These are phyloP conservation scores for Sarcophaga rosellei DNA, from an alignment of 2,888 invertebrate species.

Conservation along the genomic window DNA sequence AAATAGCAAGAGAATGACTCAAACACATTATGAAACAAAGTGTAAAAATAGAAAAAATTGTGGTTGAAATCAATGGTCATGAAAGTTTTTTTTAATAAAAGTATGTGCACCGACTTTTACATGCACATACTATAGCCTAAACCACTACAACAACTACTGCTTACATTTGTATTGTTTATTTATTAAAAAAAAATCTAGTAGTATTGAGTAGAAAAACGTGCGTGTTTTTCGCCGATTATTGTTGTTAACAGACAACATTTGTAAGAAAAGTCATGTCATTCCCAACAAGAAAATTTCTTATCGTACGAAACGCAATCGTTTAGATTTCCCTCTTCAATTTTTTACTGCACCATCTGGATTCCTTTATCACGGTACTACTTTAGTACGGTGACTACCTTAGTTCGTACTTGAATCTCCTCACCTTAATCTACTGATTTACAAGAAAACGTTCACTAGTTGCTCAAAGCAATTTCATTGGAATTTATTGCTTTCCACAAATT, in stretches of 20 bases:
- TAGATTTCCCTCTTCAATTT: background rate
- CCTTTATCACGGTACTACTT: background rate
- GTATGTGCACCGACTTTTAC: no score
- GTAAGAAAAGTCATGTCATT: slow-evolving; percentile 60
- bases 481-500: slow-evolving; percentile 70
- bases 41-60: no score
- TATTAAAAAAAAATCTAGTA: no score
- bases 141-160: no score
- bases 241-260: slow-evolving; percentile 68
- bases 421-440: slow-evolving; percentile 21
- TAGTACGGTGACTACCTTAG: background rate
- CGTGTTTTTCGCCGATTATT: slow-evolving; percentile 34
- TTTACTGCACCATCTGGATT: slow-evolving; percentile 3
- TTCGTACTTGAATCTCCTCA: slow-evolving; percentile 11
- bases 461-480: slow-evolving; percentile 69
- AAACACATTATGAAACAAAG: no score
- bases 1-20: no score
- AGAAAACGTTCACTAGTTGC: background rate
- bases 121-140: no score
- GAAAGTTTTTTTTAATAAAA: no score
- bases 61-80: no score
- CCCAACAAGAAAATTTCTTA: slow-evolving; percentile 10
- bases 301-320: background rate
- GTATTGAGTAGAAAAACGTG: slow-evolving; percentile 7
- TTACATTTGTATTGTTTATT: no score